phyloP scores from a whole-genome alignment of 2,113 vertebrate genomes.

The Lepidothrix coronata region DNA sequence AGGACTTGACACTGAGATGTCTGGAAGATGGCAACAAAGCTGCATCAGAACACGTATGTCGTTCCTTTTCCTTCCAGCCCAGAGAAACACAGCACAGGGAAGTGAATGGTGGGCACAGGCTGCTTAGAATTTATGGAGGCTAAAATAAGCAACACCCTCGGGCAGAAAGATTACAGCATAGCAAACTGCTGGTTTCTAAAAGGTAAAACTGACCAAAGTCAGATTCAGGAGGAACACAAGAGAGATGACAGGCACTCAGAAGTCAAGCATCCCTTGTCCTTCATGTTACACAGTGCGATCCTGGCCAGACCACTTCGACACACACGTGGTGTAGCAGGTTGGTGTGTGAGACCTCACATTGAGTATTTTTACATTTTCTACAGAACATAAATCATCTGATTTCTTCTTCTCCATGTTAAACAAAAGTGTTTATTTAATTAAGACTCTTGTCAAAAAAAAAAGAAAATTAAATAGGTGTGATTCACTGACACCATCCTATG shows the following conservation, averaged over 20 bases:
- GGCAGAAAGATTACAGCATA: not conserved
- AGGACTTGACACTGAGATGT: fast-evolving
- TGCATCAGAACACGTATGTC: fast-evolving
- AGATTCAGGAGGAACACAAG: not conserved
- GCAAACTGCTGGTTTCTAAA: not conserved
- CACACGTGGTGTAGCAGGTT: not conserved
- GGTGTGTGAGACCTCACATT: not conserved
- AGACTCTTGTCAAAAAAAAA: not conserved
- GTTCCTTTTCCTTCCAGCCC: not conserved
- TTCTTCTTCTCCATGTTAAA: not conserved
- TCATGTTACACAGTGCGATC: fast-evolving
- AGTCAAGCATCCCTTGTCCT: not conserved
- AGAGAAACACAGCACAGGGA: not conserved
- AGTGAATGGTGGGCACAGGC: fast-evolving
- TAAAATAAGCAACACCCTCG: not conserved
- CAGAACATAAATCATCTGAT: not conserved
- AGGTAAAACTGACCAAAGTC: not conserved
- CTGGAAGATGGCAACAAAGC: not conserved
- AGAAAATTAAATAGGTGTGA: not conserved
- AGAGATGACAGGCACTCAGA: not conserved
- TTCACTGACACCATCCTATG: not conserved
- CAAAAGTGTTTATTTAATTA: not conserved
- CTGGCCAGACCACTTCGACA: not conserved
- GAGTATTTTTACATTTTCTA: not conserved
- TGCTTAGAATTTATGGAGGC: not conserved